Evolutionary conservation across 1,140 invertebrate genomes (phyloP), one percentile per base, ranked within the genome.

Genomic region (Eueides isabella): DNA sequence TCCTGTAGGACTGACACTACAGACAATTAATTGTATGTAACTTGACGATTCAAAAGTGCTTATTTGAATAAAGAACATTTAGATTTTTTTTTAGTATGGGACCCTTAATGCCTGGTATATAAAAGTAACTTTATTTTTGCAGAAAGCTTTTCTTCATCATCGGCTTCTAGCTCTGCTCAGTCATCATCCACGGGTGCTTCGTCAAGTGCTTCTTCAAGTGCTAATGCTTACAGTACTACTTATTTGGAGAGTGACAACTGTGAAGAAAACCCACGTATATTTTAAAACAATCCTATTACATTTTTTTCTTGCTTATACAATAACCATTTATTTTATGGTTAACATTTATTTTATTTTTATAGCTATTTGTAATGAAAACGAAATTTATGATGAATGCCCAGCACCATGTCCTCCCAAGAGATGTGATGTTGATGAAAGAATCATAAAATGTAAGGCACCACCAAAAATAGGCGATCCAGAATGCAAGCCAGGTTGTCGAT

Each of bases 401-500:
- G 26, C 72, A 2, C 26, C 67, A 1, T 82, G 80, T 26, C 74
- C 79, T 31, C 63, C 66, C 0, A 41, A 67, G 35, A 65, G 67
- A 26, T 81, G 80, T 61, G 75, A 74, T 48, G 71, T 65, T 19
- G 72, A 77, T 2, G 72, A 81, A 61, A 55, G 41, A 29, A 0
- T 75, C 16, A 72, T 77, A 11, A 41, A n/a, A n/a, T 79, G 77
- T 31, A n/a, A n/a, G 1, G 41, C 33, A 26, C 63, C 62, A 33
- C 68, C 73, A 16, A n/a, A 65, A 30, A 23, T 70, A n/a, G 72
- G 78, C 12, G 65, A 76, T 19, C 7, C 48, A 2, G 38, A 66
- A 14, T 84, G 80, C 29, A 26, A 78, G 1, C 69, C 76, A n/a
- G 75, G 77, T 1, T 87, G 85, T 26, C 67, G 80, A n/a, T 87